Conservation (phyloP, 2,113 vertebrate species). For the Catagonus wagneri region DNA sequence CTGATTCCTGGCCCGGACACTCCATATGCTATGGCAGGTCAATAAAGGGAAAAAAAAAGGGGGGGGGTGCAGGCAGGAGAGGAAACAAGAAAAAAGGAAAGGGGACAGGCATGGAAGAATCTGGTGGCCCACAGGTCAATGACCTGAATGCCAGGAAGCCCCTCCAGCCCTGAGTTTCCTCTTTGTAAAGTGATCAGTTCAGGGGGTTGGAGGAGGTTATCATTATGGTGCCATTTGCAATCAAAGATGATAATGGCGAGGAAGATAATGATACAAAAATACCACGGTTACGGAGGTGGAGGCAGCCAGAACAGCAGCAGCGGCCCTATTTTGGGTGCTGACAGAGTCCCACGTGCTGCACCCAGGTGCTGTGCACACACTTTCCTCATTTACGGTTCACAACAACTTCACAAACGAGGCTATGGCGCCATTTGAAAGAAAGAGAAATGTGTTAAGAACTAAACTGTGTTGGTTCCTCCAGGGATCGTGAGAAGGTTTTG, state of each 20-base stretch:
- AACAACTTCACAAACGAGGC: not conserved
- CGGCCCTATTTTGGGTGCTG: fast-evolving
- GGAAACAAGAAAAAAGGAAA: not conserved
- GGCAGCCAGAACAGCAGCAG: not conserved
- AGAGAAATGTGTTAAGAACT: not conserved
- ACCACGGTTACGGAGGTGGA: fast-evolving
- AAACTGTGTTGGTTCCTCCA: not conserved
- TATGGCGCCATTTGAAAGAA: not conserved
- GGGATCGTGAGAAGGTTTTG: not conserved
- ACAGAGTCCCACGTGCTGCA: fast-evolving
- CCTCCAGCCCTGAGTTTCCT: not conserved
- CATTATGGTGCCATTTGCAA: not conserved
- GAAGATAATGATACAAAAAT: fast-evolving
- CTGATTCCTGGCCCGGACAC: too few relatives aligned
- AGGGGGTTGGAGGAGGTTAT: not conserved
- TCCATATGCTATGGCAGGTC: too few relatives aligned
- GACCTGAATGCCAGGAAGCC: not conserved
- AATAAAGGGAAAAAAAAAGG: too few relatives aligned
- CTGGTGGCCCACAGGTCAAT: not conserved
- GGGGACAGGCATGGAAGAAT: not conserved
- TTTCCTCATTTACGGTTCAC: not conserved
- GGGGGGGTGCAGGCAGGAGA: not conserved
- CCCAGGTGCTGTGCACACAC: not conserved
- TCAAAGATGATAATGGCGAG: fast-evolving
- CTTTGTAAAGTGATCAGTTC: not conserved